Base-by-base conservation (phyloP, 2,113 vertebrate species). In the Elachura formosa region DNA sequence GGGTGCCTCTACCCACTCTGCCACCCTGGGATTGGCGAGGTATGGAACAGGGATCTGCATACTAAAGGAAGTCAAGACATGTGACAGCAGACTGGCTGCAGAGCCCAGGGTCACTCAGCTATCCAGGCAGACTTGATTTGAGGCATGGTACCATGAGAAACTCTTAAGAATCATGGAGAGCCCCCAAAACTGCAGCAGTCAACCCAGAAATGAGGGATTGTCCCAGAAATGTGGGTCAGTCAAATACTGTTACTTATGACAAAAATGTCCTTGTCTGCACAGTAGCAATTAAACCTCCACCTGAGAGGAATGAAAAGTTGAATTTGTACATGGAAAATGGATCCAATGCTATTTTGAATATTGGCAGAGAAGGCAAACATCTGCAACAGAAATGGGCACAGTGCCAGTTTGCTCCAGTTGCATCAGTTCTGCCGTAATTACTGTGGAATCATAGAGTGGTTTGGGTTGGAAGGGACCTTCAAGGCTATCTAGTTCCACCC, bases 1-100 rank as follows among this genome's bases (percentile, higher is more conserved):
- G 36, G 40, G 11, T 0, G 0, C 52, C 63, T 33, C 29, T 29
- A 45, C 11, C 5, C 2, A 14, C 66, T 48, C 58, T 25, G 29
- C 66, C 41, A 5, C 29, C 1, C 6, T 3, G 20, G 31, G 18
- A 19, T 29, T 0, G 0, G 7, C 14, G 3, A 3, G 25, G 48
- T 18, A 3, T 1, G 10, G 8, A 63, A 7, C 14, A 14, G 12
- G 31, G 55, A 21, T 25, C 46, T 66, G 55, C 64, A 4, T 1
- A 23, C 48, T 58, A 56, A 28, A 34, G n/a, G 14, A 34, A 51
- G 31, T 56, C 49, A 49, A 28, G 23, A 1, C 13, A 1, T 6
- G 12, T 6, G 26, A 22, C 17, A 38, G 62, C 56, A 68, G 54
- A 4, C 10, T n/a, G 55, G 8, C 36, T 55, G 9, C 55, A 48